Percentiles rank a stretch among this genome's conserved stretches.
These are phyloP conservation scores for Ciconia nigra DNA, from an alignment of 2,797 vertebrate genomes.

Conservation along the genomic window DNA sequence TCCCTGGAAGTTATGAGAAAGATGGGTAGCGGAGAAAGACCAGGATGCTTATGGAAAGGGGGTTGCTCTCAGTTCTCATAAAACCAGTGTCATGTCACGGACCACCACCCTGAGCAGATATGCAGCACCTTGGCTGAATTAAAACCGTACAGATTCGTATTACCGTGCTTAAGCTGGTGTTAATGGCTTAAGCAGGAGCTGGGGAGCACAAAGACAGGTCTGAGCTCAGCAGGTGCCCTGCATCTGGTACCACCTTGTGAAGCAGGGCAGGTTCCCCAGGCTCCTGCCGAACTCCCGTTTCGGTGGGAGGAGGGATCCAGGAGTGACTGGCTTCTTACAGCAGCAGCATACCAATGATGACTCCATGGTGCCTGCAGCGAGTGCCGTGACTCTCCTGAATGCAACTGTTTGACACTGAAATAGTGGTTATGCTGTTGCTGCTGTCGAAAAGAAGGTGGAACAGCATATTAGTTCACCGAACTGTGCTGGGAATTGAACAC, in stretches of 20 bases:
- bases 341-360: not conserved
- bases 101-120: not conserved
- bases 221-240: not conserved
- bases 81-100: not conserved
- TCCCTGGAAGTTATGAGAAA: not conserved
- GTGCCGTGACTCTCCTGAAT: not conserved
- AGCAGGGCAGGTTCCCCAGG: not conserved
- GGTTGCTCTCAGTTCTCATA: not conserved
- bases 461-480: rapidly evolving
- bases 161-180: not conserved
- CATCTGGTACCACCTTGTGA: not conserved
- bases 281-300: not conserved
- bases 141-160: rapidly evolving
- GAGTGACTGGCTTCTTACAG: not conserved
- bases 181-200: not conserved
- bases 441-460: not conserved
- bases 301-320: not conserved
- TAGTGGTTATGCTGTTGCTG: not conserved
- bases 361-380: not conserved
- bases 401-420: not conserved
- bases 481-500: not conserved
- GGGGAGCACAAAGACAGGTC: not conserved
- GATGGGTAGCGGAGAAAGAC: not conserved
- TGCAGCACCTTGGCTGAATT: not conserved
- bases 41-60: not conserved